Conservation (phyloP, 2,888 invertebrate species). For the Hylaea fasciaria region DNA sequence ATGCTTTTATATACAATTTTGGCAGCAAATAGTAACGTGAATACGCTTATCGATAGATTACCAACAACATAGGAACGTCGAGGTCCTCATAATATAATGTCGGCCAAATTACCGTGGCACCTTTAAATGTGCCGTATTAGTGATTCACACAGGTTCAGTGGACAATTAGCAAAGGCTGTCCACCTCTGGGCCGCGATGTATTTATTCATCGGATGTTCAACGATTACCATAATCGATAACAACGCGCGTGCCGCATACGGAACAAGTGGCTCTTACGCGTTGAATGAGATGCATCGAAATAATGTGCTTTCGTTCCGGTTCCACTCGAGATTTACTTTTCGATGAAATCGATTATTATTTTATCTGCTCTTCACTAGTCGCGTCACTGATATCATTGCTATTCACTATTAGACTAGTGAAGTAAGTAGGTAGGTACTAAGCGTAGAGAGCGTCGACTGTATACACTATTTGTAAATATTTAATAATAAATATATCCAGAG, state of each 20-base stretch:
- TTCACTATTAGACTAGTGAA: background rate
- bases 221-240: conserved; percentile 84
- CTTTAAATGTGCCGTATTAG: conserved; percentile 74
- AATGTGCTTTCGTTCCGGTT: conserved; percentile 44
- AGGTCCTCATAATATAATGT: conserved; percentile 55
- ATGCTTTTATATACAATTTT: no score
- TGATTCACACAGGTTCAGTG: conserved; percentile 81
- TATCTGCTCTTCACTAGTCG: conserved; percentile 1
- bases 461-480: no score
- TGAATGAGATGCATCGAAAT: conserved; percentile 65
- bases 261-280: conserved; percentile 66
- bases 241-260: conserved; percentile 80
- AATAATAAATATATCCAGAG: no score
- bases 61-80: conserved; percentile 25
- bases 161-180: conserved; percentile 85
- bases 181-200: conserved; percentile 79
- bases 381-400: conserved; percentile 1
- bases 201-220: conserved; percentile 83
- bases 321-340: conserved; percentile 3
- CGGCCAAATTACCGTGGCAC: conserved; percentile 58
- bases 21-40: conserved; percentile 15
- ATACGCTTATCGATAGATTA: conserved; percentile 42
- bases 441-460: no score
- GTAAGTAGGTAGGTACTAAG: no score
- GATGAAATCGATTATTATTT: background rate